These are phyloP conservation scores for Lamellibrachia columna DNA, from an alignment of 2,888 invertebrate genomes.

Conservation along the genomic window DNA sequence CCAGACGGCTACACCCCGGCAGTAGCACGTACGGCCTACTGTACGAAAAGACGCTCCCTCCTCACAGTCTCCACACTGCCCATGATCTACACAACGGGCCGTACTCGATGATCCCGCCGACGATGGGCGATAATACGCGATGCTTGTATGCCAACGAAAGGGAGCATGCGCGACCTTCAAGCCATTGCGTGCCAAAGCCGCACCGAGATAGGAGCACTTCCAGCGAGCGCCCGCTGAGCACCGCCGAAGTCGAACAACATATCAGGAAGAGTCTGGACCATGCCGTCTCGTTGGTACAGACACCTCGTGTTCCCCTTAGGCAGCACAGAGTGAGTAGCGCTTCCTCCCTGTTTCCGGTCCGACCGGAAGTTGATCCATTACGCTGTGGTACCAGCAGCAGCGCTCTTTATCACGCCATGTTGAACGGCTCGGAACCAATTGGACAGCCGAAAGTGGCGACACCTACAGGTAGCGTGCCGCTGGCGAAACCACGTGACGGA, in stretches of 20 bases:
- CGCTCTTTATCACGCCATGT: not conserved
- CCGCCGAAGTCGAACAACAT: constrained; percentile 11
- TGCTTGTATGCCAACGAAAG: not conserved
- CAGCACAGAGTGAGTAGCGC: not conserved
- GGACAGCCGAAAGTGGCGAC: constrained; percentile 4
- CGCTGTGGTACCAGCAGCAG: not conserved
- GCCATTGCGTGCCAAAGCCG: not conserved
- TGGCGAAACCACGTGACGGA: not conserved
- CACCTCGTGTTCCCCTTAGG: not conserved
- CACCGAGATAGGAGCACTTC: not conserved
- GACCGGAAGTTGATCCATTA: not conserved
- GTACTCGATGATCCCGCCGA: not conserved
- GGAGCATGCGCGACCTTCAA: not conserved
- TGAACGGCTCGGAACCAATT: not conserved
- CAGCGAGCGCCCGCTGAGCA: not conserved
- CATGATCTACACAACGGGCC: not conserved
- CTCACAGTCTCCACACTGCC: not conserved
- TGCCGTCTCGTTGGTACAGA: not conserved
- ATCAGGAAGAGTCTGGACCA: not conserved
- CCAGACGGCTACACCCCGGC: not conserved
- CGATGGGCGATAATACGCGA: not conserved
- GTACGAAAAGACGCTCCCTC: not conserved
- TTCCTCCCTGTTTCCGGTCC: not conserved
- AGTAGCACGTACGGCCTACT: not conserved
- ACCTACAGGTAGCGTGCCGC: constrained; percentile 9